Evolutionary conservation across 1,140 invertebrate species (phyloP), one percentile per base, ranked within the genome.

Genomic region (Drosophila nasuta): DNA sequence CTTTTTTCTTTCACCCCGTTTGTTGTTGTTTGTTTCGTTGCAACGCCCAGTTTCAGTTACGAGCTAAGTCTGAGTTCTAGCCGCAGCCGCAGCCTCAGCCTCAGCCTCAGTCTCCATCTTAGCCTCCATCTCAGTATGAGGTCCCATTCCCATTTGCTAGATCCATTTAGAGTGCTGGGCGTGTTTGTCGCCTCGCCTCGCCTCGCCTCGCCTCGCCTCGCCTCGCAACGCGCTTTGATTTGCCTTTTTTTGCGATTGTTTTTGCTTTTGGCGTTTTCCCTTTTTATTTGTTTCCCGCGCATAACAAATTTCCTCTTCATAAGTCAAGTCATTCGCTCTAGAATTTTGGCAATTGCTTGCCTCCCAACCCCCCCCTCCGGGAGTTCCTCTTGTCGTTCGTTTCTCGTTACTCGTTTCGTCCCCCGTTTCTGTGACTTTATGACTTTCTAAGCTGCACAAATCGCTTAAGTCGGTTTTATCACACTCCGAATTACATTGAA

Each of bases 101-200:
- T 4, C 38, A 17, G 33, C 33, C 46, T 60, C 28, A 15, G 30
- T 6, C 5, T 52, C 41, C n/a, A n/a, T n/a, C n/a, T n/a, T n/a
- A 15, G 45, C 35, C 33, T 2, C 5, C 5, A 33, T 38, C 15
- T 13, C 38, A 8, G 35, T 10, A 8, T 38, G 35, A 38, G 35
- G 15, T 13, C 8, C 57, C 57, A 46, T 20, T 41, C n/a, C 11
- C 30, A 45, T 56, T 46, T 48, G 33, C n/a, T 6, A 33, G 64
- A 56, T 46, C 17, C 3, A 48, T 54, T 51, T 48, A 13, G 56
- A 62, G 41, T 52, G 10, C 13, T 72, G 72, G 72, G 72, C 66
- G 72, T 75, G 66, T 58, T 70, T 75, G 71, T 74, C 54, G 71
- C n/a, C n/a, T n/a, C n/a, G n/a, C n/a, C n/a, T n/a, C n/a, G n/a